Evolutionary conservation across 2,888 invertebrate genomes (phyloP).

Genomic region (Kryphioiulus occultus): DNA sequence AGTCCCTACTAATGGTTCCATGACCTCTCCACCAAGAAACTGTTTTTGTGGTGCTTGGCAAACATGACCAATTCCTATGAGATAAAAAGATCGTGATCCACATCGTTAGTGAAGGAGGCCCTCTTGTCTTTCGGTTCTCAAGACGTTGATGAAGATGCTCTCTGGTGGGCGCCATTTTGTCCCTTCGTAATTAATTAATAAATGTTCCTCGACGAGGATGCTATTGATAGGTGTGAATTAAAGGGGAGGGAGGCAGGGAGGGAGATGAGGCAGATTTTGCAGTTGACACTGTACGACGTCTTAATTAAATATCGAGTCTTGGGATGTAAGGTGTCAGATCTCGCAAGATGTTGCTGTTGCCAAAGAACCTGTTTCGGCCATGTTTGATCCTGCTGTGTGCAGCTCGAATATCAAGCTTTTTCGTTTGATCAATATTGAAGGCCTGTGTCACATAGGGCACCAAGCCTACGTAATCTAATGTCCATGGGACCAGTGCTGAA

Average conservation of each 20-base stretch:
- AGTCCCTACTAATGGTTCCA: no score
- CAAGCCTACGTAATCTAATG: neutral
- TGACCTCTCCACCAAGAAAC: neutral
- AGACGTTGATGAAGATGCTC: neutral
- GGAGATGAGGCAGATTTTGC: neutral
- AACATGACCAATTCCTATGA: neutral
- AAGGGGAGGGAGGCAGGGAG: neutral
- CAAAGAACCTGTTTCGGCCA: neutral
- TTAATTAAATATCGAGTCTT: slow-evolving; percentile 14
- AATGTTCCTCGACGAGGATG: neutral
- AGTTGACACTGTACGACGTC: neutral
- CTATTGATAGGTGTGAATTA: neutral
- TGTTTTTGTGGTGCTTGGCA: neutral
- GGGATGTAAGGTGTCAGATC: slow-evolving; percentile 20
- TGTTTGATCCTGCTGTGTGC: neutral
- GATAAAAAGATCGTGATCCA: neutral
- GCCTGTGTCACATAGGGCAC: no score
- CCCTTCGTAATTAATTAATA: neutral
- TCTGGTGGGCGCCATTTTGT: neutral
- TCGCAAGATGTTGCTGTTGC: neutral
- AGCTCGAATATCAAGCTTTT: neutral
- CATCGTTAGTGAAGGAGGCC: no score
- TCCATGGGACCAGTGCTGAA: no score
- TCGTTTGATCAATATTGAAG: neutral
- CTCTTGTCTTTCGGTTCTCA: no score